Base-by-base conservation (phyloP, 1,140 invertebrate species). In the Phthorimaea operculella region DNA sequence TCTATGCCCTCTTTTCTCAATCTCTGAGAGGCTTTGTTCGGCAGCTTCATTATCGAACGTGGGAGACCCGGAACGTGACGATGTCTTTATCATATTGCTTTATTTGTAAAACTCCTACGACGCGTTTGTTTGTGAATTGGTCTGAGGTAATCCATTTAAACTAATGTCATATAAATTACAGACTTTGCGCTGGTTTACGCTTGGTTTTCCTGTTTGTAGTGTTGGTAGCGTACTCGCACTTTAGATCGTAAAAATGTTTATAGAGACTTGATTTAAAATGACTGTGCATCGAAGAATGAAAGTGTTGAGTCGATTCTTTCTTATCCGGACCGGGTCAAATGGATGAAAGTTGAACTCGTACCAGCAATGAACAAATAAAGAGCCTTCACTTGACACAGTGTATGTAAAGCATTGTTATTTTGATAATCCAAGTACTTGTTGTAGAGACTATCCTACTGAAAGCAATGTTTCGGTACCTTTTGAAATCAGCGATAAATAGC, bases 1-100 rank as follows among this genome's bases (percentile, higher is more conserved):
- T 10, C n/a, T 12, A n/a, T 39, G 36, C 36, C 36, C 36, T 39
- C 36, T 39, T 39, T 39, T n/a, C 36, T 39, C 36, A 39, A 39
- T 15, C 11, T 15, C 16, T 59, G 21, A 6, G 21, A 28, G 21
- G 21, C 64, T 69, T 77, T 79, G 76, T 77, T 58, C 63, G 58
- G 51, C 61, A 56, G 34, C 42, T 65, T 68, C 60, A 66, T 74
- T 71, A 76, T 66, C 67, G 52, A 45, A 63, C 63, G 65, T 70
- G 68, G 68, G 68, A 68, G 68, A 68, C 60, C 63, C 68, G 65
- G 68, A 68, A 70, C 42, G 21, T 36, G 55, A 50, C 33, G 47
- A 51, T 51, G 16, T 47, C 44, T 47, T 28, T 50, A 28, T 50
- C 21, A 28, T 33, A 14, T 14, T 18, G 18, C 45, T 47, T 47